Percentiles rank a stretch among this genome's conserved stretches.
Evolutionary conservation across 2,888 invertebrate species (phyloP).

Genomic region (Notodonta ziczac): DNA sequence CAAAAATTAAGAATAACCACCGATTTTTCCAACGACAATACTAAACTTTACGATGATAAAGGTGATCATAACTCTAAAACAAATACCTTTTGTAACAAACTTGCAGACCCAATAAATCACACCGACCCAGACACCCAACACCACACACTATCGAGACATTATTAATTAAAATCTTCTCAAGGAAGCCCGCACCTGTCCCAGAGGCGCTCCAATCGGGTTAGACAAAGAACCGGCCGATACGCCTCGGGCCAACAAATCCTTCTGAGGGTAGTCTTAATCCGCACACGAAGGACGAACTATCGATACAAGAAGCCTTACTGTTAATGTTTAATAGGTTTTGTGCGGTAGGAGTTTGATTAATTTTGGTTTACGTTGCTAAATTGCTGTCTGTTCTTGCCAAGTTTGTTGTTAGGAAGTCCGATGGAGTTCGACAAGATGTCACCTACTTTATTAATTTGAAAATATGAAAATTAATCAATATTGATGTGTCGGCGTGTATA

Average conservation of each 20-base stretch:
- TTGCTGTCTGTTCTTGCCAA: constrained; percentile 12
- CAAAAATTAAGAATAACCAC: no score
- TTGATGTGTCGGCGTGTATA: no score
- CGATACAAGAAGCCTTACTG: constrained; percentile 63
- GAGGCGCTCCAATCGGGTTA: constrained; percentile 63
- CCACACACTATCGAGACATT: constrained; percentile 73
- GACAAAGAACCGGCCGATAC: constrained; percentile 66
- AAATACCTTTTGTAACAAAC: constrained; percentile 29
- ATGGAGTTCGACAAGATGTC: background rate
- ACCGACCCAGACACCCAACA: constrained; percentile 51
- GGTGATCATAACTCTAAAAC: constrained; percentile 24
- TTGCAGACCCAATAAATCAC: constrained; percentile 38
- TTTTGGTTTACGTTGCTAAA: constrained; percentile 21
- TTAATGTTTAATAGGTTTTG: constrained; percentile 52
- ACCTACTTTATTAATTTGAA: no score
- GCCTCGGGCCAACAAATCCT: constrained; percentile 71
- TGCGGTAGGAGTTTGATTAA: constrained; percentile 39
- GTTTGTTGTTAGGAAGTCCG: constrained; percentile 9
- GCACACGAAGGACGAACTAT: constrained; percentile 64
- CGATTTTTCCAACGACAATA: no score
- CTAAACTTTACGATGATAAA: background rate
- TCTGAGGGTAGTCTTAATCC: constrained; percentile 70
- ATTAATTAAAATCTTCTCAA: constrained; percentile 78
- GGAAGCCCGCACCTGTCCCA: constrained; percentile 78
- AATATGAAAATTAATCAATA: no score